These are phyloP conservation scores for Molanna angustata DNA, from an alignment of 2,888 invertebrate genomes.

Conservation along the genomic window DNA sequence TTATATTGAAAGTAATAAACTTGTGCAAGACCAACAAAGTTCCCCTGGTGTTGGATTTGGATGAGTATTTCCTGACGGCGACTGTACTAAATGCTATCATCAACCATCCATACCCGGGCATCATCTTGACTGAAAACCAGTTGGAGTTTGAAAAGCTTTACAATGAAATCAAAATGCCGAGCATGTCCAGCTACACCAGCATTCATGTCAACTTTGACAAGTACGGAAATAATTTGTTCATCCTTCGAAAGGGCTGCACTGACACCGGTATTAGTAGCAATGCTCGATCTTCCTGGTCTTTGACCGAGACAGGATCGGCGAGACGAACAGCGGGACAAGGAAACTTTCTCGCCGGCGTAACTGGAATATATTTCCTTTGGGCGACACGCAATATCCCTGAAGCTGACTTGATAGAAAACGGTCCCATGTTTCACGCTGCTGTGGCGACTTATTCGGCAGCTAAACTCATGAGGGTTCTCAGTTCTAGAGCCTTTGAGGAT, in stretches of 20 bases:
- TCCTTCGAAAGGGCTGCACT: conserved; percentile 23
- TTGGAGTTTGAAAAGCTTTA: conserved; percentile 82
- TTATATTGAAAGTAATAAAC: conserved; percentile 62
- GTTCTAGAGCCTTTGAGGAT: neutral
- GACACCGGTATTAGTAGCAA: conserved; percentile 16
- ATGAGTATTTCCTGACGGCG: conserved; percentile 62
- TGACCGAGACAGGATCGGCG: neutral
- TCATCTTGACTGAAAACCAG: conserved; percentile 84
- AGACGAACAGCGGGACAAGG: conserved; percentile 12
- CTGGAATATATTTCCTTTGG: conserved; percentile 21
- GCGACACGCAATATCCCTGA: conserved; percentile 4
- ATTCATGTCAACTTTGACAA: conserved; percentile 45
- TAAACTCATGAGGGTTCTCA: conserved; percentile 6
- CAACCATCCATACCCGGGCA: conserved; percentile 62
- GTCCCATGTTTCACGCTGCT: conserved; percentile 17
- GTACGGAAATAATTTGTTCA: conserved; percentile 43
- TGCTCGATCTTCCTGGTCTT: conserved; percentile 4
- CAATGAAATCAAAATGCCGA: conserved; percentile 50
- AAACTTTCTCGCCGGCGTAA: conserved; percentile 15
- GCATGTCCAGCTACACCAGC: conserved; percentile 46
- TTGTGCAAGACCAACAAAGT: conserved; percentile 61
- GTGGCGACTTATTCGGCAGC: conserved; percentile 17
- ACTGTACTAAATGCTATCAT: conserved; percentile 60
- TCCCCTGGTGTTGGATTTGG: conserved; percentile 47
- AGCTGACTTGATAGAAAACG: neutral